phyloP scores from a whole-genome alignment of 2,797 vertebrate species.

The Kryptolebias ocellatus region DNA sequence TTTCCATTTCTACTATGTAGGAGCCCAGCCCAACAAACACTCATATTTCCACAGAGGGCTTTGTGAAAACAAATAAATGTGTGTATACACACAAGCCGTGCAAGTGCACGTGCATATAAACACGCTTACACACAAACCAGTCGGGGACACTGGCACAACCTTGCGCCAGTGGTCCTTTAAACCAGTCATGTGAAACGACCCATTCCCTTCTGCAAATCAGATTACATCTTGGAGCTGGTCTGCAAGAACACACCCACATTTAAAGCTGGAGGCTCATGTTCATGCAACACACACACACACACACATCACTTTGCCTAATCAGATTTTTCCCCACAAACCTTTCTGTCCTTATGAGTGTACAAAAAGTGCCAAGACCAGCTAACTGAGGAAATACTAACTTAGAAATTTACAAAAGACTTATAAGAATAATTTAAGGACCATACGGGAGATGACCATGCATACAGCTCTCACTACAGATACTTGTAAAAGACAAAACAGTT shows the following conservation, averaged over 20 bases:
- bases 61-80: slow-evolving; percentile 49
- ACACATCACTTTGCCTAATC: slow-evolving; percentile 49
- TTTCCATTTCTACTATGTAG: slow-evolving; percentile 52
- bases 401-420: slow-evolving; percentile 3
- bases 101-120: slow-evolving; percentile 9
- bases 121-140: slow-evolving; percentile 22
- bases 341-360: slow-evolving; percentile 23
- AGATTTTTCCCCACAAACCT: slow-evolving; percentile 53
- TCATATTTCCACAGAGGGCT: slow-evolving; percentile 31
- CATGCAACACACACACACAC: slow-evolving; percentile 29
- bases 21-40: slow-evolving; percentile 35
- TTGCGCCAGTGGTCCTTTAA: slow-evolving; percentile 80
- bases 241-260: slow-evolving; percentile 66
- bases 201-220: slow-evolving; percentile 83
- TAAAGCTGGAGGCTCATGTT: slow-evolving; percentile 50
- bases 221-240: slow-evolving; percentile 80
- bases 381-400: slow-evolving; percentile 2
- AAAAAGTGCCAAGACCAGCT: slow-evolving; percentile 7
- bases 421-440: neutral
- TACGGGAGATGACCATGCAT: neutral
- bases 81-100: slow-evolving; percentile 13
- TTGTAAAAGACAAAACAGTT: slow-evolving; percentile 43
- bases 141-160: slow-evolving; percentile 76
- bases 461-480: slow-evolving; percentile 10
- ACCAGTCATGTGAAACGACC: slow-evolving; percentile 86